Evolutionary conservation across 2,888 invertebrate genomes (phyloP), one percentile per base, ranked within the genome.

Genomic region (Cetonia aurata): DNA sequence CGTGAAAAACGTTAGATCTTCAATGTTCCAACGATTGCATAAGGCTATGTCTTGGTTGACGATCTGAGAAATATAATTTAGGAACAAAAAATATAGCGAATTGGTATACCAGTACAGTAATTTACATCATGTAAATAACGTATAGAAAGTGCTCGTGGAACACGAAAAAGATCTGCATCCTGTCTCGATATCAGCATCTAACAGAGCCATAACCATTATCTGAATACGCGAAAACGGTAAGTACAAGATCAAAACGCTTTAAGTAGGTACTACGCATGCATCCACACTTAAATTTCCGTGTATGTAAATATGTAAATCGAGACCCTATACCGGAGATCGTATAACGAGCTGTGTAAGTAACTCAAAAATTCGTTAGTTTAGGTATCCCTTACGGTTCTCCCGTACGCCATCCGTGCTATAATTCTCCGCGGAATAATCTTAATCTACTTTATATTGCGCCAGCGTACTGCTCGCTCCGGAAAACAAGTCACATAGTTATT

Each of bases 401-500:
- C 15, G 13, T 13, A 13, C 41, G 41, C 33, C n/a, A 17, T 59
- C 42, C 44, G 25, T 31, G 31, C 53, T 56, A 37, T 56, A 60
- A 44, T 60, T 60, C 46, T 46, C 48, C 15, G 31, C 46, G 33
- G 60, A 60, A 60, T 60, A 60, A 60, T 60, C 60, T 60, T 60
- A 60, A 60, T 60, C 60, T 60, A 60, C 46, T 60, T 60, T 60
- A 60, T 60, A 60, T 60, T 60, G 48, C 60, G 48, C 48, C 48
- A 60, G 44, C 60, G 60, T 60, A 60, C 46, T 60, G 10, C 31
- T 31, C 60, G 48, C 60, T 60, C 48, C 60, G 60, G 48, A 72
- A 75, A 71, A 57, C 75, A 71, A 73, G 72, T 75, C 75, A 75
- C 75, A 75, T 73, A 70, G 72, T 73, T 75, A 75, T 75, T 75